Evolutionary conservation across 2,888 invertebrate genomes (phyloP), one percentile per base, ranked within the genome.

Genomic region (Parasteatoda lunata): DNA sequence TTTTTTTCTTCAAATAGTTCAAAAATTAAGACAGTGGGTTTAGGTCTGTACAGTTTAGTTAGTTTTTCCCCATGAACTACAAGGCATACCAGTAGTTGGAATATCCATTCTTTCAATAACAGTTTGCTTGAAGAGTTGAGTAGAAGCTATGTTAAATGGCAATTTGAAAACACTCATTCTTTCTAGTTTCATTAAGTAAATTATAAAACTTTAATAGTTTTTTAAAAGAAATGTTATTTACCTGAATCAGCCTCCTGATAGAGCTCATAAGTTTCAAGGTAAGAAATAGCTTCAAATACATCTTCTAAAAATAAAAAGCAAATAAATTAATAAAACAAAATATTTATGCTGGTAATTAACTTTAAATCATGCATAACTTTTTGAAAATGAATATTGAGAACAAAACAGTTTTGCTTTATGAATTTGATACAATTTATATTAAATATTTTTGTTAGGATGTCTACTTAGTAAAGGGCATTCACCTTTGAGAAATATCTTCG

Each of bases 211-310:
- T 52, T 51, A 52, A 11, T 68, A 15, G n/a, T 30, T 11, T 13
- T 49, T 11, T 9, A 49, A 9, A 6, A 69, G 59, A n/a, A 54
- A 70, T 6, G 13, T 68, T n/a, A 54, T 68, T 88, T 89, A 91
- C 91, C 90, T 11, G 94, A 94, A 69, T 93, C 90, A 11, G 93
- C 92, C 54, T 92, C 93, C 89, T 95, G 94, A 81, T 92, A 94
- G 66, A 93, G 92, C 3, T 93, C 93, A 0, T 93, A 92, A 89
- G 94, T 94, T 85, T 94, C 93, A 0, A 95, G 93, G 92, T 94
- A 95, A 54, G 94, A 92, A 92, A 96, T 93, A 0, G 94, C 94
- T 91, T 95, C 94, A 89, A 94, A 94, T 0, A 96, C 93, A 91
- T 95, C 94, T 90, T 95, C 94, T 94, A 93, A 49, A 93, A 91